These are phyloP conservation scores for Todiramphus chloris DNA, from an alignment of 2,113 vertebrate species.

Conservation along the genomic window DNA sequence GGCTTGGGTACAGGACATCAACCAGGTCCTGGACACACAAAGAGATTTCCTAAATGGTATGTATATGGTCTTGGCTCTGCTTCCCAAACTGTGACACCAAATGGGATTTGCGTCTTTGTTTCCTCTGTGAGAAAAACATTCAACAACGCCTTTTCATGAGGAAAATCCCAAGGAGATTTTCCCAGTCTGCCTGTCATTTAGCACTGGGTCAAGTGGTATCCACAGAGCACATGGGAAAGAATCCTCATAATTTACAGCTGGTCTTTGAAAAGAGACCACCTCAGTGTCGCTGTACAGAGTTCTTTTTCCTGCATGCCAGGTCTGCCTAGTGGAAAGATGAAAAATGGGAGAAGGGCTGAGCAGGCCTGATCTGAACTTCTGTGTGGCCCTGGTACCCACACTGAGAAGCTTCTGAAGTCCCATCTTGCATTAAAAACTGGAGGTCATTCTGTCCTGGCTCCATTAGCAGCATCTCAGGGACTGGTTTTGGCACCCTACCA, in stretches of 20 bases:
- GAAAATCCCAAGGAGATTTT: background rate
- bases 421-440: background rate
- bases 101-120: background rate
- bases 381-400: background rate
- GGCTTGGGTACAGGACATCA: slow-evolving; percentile 93
- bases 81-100: background rate
- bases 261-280: background rate
- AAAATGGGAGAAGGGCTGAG: background rate
- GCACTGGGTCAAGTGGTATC: background rate
- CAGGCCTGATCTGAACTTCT: background rate
- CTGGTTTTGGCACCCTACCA: fast-evolving
- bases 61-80: background rate
- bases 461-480: background rate
- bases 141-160: background rate
- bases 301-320: background rate
- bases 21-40: slow-evolving; percentile 90
- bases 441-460: background rate
- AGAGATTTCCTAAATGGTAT: slow-evolving; percentile 92
- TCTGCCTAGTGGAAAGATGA: background rate
- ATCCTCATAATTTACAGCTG: background rate
- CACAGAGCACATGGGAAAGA: background rate
- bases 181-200: background rate
- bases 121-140: background rate
- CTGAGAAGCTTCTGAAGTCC: background rate
- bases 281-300: background rate